Evolutionary conservation across 1,140 invertebrate genomes (phyloP), one percentile per base, ranked within the genome.

Genomic region (Luehdorfia chinensis): DNA sequence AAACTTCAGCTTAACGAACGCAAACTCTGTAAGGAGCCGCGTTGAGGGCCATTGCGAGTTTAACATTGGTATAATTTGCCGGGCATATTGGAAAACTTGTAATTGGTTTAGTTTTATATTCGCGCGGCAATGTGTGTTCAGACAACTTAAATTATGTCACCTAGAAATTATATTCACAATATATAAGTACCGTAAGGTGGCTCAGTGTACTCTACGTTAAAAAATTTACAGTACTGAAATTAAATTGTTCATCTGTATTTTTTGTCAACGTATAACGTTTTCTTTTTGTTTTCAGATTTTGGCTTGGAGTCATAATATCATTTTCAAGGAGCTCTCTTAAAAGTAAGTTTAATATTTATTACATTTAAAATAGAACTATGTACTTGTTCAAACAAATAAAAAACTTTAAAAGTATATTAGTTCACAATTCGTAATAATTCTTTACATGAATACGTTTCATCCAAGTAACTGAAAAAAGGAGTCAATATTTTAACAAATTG

Each of bases 51-150:
- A 72, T 71, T 66, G 67, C 66, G 57, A 74, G 71, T 74, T 76
- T 67, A 71, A 73, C 75, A 78, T 72, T 73, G 64, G 59, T 74
- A 79, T 83, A 76, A 80, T 78, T 80, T 75, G 68, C 70, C 62
- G 64, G 71, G 66, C 73, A 80, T 83, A 80, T 78, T 83, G 78
- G 76, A 76, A 83, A 83, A 83, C 78, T 83, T 83, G 70, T 80
- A 83, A 83, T 83, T 83, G 76, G 69, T 78, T 83, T 80, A 76
- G 75, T 80, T 80, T 84, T 79, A 78, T 84, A 80, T 78, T 76
- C 69, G 67, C 62, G 57, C 55, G 49, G 50, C 62, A 64, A 65
- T 77, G 64, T 78, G 68, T 76, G 64, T 59, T 50, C 32, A 52
- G 49, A 36, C 47, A 72, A 77, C 66, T 77, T 68, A 72, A 74